Conservation (phyloP, 1,140 invertebrate genomes). For the Drosophila pseudoananassae region DNA sequence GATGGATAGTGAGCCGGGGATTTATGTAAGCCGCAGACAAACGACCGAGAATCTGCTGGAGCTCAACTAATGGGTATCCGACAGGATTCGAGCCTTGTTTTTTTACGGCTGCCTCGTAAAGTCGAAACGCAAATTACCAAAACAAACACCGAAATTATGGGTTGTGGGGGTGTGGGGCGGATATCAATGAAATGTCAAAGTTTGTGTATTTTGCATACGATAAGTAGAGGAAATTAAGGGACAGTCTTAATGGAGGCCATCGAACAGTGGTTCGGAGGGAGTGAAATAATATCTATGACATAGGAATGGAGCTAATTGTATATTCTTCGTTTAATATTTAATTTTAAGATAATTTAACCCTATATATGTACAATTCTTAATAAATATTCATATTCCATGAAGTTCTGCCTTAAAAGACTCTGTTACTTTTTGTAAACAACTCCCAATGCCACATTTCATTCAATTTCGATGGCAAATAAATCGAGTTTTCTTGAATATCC, state of each 20-base stretch:
- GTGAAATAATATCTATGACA: neutral
- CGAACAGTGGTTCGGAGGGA: constrained; percentile 12
- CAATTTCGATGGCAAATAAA: constrained; percentile 44
- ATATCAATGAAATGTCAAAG: constrained; percentile 48
- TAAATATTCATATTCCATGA: too few species aligned
- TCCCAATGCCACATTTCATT: constrained; percentile 23
- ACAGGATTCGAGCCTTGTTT: constrained; percentile 20
- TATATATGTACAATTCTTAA: neutral
- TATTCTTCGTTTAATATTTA: too few species aligned
- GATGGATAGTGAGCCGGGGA: constrained; percentile 10
- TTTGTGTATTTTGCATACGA: constrained; percentile 48
- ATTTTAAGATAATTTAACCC: neutral
- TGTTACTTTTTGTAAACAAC: neutral
- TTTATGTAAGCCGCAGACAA: constrained; percentile 41
- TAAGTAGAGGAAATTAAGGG: constrained; percentile 16
- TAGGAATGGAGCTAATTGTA: neutral
- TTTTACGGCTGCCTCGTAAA: constrained; percentile 29
- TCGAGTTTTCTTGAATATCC: constrained; percentile 54
- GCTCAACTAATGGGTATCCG: constrained; percentile 41
- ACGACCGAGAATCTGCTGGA: constrained; percentile 15
- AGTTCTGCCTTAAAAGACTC: neutral
- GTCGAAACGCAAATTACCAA: constrained; percentile 41
- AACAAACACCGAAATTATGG: constrained; percentile 33
- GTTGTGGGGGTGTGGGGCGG: neutral
- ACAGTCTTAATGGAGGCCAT: neutral